These are phyloP conservation scores for Agrotis segetum DNA, from an alignment of 2,888 invertebrate species.

Conservation along the genomic window DNA sequence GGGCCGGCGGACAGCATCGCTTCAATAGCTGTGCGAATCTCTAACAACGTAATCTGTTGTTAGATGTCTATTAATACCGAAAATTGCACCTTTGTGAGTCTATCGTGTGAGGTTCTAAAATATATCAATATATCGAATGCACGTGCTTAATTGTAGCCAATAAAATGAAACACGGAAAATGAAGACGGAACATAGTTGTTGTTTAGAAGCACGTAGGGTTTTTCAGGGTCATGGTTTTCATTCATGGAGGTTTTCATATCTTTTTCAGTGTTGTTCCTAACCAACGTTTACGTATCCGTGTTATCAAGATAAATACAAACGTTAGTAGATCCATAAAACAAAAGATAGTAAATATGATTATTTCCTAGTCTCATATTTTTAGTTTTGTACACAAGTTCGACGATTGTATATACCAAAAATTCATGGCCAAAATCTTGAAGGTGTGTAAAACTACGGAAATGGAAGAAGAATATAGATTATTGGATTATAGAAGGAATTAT, in stretches of 20 bases:
- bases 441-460: not conserved
- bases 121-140: conserved; percentile 14
- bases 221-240: conserved; percentile 44
- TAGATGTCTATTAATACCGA: conserved; percentile 34
- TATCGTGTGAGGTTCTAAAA: conserved; percentile 9
- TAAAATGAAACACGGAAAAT: conserved; percentile 7
- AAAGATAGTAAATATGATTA: conserved; percentile 6
- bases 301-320: conserved; percentile 32
- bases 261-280: conserved; percentile 26
- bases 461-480: too few species aligned
- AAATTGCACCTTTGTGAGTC: conserved; percentile 36
- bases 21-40: conserved; percentile 65
- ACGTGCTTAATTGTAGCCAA: conserved; percentile 16
- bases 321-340: conserved; percentile 13
- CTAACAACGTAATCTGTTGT: conserved; percentile 53
- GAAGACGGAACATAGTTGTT: conserved; percentile 13
- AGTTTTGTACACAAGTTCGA: not conserved
- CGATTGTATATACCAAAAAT: not conserved
- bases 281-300: conserved; percentile 18
- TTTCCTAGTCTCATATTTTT: not conserved
- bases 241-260: conserved; percentile 36
- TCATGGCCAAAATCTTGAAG: not conserved
- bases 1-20: conserved; percentile 71
- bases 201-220: conserved; percentile 5
- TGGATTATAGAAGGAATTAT: not conserved